Percentiles rank a stretch among this genome's conserved stretches.
These are phyloP conservation scores for Pediacus dermestoides DNA, from an alignment of 2,888 invertebrate species.

Conservation along the genomic window DNA sequence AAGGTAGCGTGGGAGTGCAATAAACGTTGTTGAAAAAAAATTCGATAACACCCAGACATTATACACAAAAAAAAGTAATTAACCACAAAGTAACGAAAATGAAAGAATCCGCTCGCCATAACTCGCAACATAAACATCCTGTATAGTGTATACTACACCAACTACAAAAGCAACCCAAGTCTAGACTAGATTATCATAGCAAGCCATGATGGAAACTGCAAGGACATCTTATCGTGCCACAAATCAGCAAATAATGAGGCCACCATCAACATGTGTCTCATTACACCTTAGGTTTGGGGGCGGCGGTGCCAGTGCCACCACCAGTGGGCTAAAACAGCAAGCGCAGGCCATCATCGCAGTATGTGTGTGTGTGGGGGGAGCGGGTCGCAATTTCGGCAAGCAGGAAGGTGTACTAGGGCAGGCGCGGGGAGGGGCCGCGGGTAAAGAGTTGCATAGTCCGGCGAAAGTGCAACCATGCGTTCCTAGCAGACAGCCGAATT, in stretches of 20 bases:
- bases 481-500: conserved; percentile 52
- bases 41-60: no score
- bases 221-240: conserved; percentile 6
- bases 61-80: no score
- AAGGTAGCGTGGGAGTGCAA: no score
- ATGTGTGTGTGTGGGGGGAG: conserved; percentile 18
- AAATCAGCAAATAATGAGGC: conserved; percentile 9
- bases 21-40: no score
- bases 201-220: conserved; percentile 3
- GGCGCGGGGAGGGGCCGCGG: conserved; percentile 29
- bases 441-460: conserved; percentile 45
- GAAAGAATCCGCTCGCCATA: no score
- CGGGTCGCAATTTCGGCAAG: conserved; percentile 34
- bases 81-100: no score
- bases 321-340: conserved; percentile 9
- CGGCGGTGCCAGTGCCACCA: neutral
- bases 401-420: conserved; percentile 30
- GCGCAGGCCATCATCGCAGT: conserved; percentile 15
- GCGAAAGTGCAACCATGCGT: conserved; percentile 52
- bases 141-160: conserved; percentile 1
- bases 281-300: conserved; percentile 9
- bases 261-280: conserved; percentile 10
- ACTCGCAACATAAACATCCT: conserved; percentile 5
- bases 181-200: conserved; percentile 9
- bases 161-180: conserved; percentile 1